These are phyloP conservation scores for Chirona hameri DNA, from an alignment of 2,888 invertebrate species.

Conservation along the genomic window DNA sequence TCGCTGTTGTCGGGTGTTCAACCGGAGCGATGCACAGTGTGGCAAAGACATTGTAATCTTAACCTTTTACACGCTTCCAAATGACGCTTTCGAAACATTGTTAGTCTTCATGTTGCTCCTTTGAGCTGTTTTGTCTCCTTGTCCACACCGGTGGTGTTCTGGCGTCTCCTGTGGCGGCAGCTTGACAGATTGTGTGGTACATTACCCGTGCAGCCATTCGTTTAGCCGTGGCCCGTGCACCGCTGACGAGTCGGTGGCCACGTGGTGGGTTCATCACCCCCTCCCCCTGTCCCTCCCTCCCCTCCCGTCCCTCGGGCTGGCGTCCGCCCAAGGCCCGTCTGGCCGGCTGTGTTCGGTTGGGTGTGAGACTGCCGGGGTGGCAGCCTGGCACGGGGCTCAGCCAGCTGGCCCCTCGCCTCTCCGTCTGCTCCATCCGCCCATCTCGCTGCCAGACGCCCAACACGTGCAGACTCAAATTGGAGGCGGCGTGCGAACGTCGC, in stretches of 20 bases:
- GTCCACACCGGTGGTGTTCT: no score
- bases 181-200: conserved; percentile 56
- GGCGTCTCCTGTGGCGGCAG: no score
- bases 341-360: not conserved
- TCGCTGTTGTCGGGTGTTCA: no score
- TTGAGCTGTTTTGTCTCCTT: no score
- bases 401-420: not conserved
- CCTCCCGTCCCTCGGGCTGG: not conserved
- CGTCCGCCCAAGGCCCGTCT: not conserved
- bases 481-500: not conserved
- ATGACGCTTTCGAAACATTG: no score
- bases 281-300: no score
- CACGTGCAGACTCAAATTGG: not conserved
- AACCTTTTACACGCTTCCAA: no score
- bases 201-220: conserved; percentile 55
- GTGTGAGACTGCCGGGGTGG: not conserved
- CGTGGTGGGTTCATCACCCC: no score
- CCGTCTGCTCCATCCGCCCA: no score
- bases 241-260: conserved; percentile 61
- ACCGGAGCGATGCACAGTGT: no score
- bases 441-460: not conserved
- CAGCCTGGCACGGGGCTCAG: not conserved
- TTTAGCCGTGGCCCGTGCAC: conserved; percentile 51
- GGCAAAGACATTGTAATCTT: no score
- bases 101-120: no score